These are phyloP conservation scores for Equus przewalskii DNA, from an alignment of 2,113 vertebrate species.

Conservation along the genomic window DNA sequence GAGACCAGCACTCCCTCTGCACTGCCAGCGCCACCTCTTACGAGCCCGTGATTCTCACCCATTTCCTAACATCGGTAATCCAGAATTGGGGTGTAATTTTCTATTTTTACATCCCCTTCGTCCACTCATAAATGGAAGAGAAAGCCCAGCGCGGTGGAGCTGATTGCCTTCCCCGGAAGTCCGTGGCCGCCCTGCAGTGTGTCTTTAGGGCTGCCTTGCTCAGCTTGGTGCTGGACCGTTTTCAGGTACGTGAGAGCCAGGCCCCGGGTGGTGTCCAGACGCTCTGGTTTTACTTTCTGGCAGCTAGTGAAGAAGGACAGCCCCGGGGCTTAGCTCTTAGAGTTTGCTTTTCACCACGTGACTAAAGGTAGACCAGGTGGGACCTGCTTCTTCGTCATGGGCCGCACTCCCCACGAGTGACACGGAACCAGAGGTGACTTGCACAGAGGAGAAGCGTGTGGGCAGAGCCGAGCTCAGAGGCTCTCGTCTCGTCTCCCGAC, in stretches of 20 bases:
- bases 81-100: not conserved
- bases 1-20: not conserved
- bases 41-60: no score
- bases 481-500: not conserved
- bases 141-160: rapidly evolving
- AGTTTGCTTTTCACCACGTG: not conserved
- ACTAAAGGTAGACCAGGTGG: not conserved
- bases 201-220: rapidly evolving
- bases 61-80: not conserved
- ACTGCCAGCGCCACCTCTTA: not conserved
- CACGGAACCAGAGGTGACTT: not conserved
- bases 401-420: not conserved
- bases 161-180: not conserved
- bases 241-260: not conserved
- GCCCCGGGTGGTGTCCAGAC: not conserved
- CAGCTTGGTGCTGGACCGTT: not conserved
- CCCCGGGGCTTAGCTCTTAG: not conserved
- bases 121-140: not conserved
- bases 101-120: not conserved
- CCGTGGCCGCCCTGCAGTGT: rapidly evolving
- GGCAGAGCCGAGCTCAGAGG: not conserved
- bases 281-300: not conserved
- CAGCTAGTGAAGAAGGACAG: not conserved
- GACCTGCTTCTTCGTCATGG: not conserved
- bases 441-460: not conserved